A percentile compares a stretch with the other conserved stretches of the same genome.
Evolutionary conservation across 2,113 vertebrate genomes (phyloP).

Genomic region (Emberiza fucata): DNA sequence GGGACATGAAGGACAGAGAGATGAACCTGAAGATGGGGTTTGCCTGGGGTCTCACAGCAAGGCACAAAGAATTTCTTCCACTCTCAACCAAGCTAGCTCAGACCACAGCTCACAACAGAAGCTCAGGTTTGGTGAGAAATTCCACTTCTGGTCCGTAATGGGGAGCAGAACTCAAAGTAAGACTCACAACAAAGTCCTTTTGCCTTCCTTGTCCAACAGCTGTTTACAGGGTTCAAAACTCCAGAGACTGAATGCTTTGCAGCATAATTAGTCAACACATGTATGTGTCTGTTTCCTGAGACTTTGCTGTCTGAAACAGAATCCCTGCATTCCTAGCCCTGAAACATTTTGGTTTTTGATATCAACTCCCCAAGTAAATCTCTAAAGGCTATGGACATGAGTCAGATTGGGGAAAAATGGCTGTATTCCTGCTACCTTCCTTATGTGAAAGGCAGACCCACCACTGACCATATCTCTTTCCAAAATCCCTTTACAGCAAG

Average conservation of each 20-base stretch:
- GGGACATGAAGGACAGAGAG: not conserved
- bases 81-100: not conserved
- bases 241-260: not conserved
- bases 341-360: not conserved
- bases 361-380: not conserved
- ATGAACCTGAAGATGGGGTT: not conserved
- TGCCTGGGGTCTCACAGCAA: not conserved
- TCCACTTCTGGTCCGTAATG: fast-evolving
- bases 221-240: not conserved
- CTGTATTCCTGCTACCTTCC: not conserved
- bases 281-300: not conserved
- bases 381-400: not conserved
- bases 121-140: not conserved
- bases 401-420: not conserved
- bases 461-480: not conserved
- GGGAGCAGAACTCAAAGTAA: not conserved
- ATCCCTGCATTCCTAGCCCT: not conserved
- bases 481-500: not conserved
- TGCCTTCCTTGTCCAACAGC: not conserved
- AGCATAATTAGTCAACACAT: not conserved
- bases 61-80: not conserved
- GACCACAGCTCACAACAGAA: not conserved
- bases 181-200: not conserved
- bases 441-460: not conserved
- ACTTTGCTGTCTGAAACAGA: not conserved